phyloP scores from a whole-genome alignment of 2,888 invertebrate genomes.

The Lamproptera curius region DNA sequence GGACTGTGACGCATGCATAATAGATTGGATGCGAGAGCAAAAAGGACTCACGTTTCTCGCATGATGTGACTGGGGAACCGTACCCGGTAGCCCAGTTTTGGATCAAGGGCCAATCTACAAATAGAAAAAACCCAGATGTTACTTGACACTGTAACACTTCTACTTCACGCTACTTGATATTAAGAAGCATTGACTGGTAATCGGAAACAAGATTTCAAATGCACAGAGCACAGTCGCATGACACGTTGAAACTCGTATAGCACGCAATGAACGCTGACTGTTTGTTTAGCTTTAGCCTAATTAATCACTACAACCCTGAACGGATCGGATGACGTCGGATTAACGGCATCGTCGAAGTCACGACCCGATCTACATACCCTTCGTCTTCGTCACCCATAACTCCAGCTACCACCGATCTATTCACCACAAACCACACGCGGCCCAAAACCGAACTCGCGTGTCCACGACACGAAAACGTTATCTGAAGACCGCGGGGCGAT shows the following conservation, averaged over 20 bases:
- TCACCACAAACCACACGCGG: slow-evolving; percentile 61
- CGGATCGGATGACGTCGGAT: not conserved
- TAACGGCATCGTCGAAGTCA: not conserved
- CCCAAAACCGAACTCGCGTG: slow-evolving; percentile 38
- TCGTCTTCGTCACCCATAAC: slow-evolving; percentile 47
- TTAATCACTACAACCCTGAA: not conserved
- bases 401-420: slow-evolving; percentile 38
- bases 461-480: slow-evolving; percentile 37
- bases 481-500: slow-evolving; percentile 49
- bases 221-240: too few relatives aligned
- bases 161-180: too few relatives aligned
- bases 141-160: too few relatives aligned
- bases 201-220: too few relatives aligned
- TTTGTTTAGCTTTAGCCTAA: not conserved
- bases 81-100: slow-evolving; percentile 75
- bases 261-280: not conserved
- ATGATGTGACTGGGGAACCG: slow-evolving; percentile 75
- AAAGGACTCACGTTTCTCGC: slow-evolving; percentile 70
- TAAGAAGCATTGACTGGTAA: too few relatives aligned
- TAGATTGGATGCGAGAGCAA: slow-evolving; percentile 37
- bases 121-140: slow-evolving; percentile 53
- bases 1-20: slow-evolving; percentile 37
- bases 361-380: slow-evolving; percentile 45
- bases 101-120: slow-evolving; percentile 77
- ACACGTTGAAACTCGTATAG: too few relatives aligned